These are phyloP conservation scores for Urocyon cinereoargenteus DNA, from an alignment of 2,797 vertebrate genomes.

Conservation along the genomic window DNA sequence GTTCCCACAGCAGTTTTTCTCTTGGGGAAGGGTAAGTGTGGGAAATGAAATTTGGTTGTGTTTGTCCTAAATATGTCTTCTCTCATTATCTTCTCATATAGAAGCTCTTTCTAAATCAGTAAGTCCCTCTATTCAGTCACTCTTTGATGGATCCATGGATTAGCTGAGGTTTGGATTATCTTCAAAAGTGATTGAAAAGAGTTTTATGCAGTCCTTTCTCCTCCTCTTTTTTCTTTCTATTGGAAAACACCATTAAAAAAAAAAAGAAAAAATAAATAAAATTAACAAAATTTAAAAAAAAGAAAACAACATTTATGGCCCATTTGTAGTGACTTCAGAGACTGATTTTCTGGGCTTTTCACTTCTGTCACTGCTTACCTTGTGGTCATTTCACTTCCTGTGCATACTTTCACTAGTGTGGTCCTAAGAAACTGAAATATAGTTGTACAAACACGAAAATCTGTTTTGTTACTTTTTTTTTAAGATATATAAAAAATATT, in stretches of 20 bases:
- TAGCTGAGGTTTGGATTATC: constrained; percentile 40
- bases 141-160: constrained; percentile 29
- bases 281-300: no score
- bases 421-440: background rate
- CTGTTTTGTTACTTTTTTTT: constrained; percentile 35
- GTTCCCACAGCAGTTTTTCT: constrained; percentile 94
- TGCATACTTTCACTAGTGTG: background rate
- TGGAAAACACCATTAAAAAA: constrained; percentile 18
- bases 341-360: background rate
- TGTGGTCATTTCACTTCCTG: constrained; percentile 17
- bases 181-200: constrained; percentile 21
- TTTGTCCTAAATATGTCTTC: constrained; percentile 39
- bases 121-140: background rate
- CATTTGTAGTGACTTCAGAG: background rate
- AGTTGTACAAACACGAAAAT: background rate
- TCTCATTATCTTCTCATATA: constrained; percentile 38
- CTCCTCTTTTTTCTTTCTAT: background rate
- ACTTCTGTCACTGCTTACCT: background rate
- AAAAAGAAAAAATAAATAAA: no score
- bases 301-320: constrained; percentile 14
- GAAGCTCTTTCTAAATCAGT: constrained; percentile 38
- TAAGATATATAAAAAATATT: background rate
- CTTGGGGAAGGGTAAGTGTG: constrained; percentile 94
- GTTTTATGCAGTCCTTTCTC: background rate
- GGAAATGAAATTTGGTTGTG: constrained; percentile 45